Conservation (phyloP, 2,113 vertebrate species). For the Triplophysa rosa region DNA sequence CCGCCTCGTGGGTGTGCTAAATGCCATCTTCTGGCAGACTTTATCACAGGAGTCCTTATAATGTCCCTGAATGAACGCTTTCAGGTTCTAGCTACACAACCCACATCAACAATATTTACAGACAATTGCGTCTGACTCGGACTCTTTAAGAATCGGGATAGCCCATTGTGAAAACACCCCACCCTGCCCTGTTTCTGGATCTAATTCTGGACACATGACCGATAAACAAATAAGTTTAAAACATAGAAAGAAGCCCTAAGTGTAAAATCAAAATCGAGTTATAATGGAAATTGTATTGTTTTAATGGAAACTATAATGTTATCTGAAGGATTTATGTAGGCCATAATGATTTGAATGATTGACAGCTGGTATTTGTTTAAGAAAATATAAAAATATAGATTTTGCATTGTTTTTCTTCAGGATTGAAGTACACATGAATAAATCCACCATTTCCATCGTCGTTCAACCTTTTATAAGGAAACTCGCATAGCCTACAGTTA, state of each 20-base stretch:
- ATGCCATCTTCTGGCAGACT: constrained; percentile 60
- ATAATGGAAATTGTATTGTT: no score
- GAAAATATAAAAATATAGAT: no score
- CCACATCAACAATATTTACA: constrained; percentile 67
- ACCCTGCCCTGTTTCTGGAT: background rate
- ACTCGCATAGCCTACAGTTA: background rate
- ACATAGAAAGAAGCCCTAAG: background rate
- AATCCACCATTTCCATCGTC: background rate
- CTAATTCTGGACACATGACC: background rate
- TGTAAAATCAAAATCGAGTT: no score
- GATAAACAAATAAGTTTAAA: background rate
- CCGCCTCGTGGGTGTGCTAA: constrained; percentile 70
- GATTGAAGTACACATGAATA: background rate
- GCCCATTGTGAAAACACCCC: background rate
- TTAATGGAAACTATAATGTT: no score
- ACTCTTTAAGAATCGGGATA: constrained; percentile 50
- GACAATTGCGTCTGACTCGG: constrained; percentile 47
- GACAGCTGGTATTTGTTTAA: no score
- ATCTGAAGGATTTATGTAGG: no score
- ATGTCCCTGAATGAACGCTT: constrained; percentile 63
- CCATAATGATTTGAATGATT: no score
- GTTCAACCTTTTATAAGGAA: background rate
- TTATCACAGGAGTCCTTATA: constrained; percentile 65
- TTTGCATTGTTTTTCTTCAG: no score
- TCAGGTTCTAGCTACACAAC: constrained; percentile 60